Evolutionary conservation across 2,888 invertebrate genomes (phyloP).

Genomic region (Chydorus sphaericus): DNA sequence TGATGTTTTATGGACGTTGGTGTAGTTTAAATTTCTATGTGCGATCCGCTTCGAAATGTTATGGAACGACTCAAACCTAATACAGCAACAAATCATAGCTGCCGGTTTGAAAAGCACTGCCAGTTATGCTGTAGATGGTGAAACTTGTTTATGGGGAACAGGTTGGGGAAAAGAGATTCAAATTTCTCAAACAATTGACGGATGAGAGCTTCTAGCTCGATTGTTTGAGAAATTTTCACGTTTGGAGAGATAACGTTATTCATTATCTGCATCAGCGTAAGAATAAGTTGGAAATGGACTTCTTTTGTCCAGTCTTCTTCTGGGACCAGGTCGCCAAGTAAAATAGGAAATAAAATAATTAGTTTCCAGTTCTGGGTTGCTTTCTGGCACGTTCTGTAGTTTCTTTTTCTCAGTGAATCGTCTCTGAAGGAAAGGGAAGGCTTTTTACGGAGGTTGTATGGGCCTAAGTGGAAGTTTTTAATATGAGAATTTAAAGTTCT

Average conservation of each 20-base stretch:
- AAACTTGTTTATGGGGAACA: constrained; percentile 19
- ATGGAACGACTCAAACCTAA: constrained; percentile 21
- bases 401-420: neutral
- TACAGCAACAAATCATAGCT: constrained; percentile 18
- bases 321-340: neutral
- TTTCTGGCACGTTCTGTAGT: neutral
- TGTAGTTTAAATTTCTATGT: constrained; percentile 10
- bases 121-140: constrained; percentile 22
- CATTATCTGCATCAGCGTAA: neutral
- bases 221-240: neutral
- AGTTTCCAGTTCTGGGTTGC: constrained; percentile 8
- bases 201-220: neutral
- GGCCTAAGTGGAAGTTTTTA: constrained; percentile 4
- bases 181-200: neutral
- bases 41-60: constrained; percentile 25
- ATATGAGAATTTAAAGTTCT: constrained; percentile 1
- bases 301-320: too few relatives aligned
- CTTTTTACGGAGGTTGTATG: neutral
- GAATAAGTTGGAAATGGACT: neutral
- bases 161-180: constrained; percentile 4
- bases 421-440: neutral
- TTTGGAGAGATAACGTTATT: constrained; percentile 4
- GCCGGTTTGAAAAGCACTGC: constrained; percentile 20
- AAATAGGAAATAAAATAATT: constrained; percentile 4
- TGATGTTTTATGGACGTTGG: constrained; percentile 8